Evolutionary conservation across 2,113 vertebrate species (phyloP).

Genomic region (Callithrix jacchus): DNA sequence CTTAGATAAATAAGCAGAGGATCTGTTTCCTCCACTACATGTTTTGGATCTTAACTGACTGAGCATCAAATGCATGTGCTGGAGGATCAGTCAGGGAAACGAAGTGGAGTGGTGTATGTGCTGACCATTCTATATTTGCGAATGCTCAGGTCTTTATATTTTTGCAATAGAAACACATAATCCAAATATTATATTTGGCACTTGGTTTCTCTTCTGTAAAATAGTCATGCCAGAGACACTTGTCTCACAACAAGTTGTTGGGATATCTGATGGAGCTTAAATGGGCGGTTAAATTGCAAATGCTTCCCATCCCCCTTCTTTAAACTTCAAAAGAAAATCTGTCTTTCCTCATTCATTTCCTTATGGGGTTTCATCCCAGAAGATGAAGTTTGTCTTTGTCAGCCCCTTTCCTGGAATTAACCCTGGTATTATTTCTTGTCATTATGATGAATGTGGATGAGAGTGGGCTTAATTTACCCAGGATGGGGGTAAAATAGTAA

Average conservation of each 20-base stretch:
- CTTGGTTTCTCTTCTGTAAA: slow-evolving; percentile 5
- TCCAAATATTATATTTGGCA: not conserved
- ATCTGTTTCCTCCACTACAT: slow-evolving; percentile 44
- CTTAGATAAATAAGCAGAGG: slow-evolving; percentile 59
- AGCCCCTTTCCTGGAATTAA: rapidly evolving
- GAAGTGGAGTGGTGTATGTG: not conserved
- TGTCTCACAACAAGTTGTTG: slow-evolving; percentile 6
- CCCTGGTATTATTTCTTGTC: not conserved
- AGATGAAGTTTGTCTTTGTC: not conserved
- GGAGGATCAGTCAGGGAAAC: slow-evolving; percentile 9
- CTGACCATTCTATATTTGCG: slow-evolving; percentile 27
- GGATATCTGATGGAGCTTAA: not conserved
- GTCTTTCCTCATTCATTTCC: not conserved
- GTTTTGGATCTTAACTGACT: slow-evolving; percentile 47
- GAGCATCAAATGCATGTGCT: not conserved
- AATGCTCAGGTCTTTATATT: not conserved
- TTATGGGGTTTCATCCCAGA: not conserved
- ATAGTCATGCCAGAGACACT: not conserved
- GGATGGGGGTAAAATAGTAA: not conserved
- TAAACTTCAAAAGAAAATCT: not conserved
- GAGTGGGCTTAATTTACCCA: not conserved
- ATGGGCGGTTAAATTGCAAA: not conserved
- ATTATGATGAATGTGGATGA: not conserved
- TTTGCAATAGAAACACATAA: not conserved
- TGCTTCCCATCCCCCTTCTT: not conserved